Evolutionary conservation across 2,888 invertebrate species (phyloP).

Genomic region (Conops quadrifasciatus): DNA sequence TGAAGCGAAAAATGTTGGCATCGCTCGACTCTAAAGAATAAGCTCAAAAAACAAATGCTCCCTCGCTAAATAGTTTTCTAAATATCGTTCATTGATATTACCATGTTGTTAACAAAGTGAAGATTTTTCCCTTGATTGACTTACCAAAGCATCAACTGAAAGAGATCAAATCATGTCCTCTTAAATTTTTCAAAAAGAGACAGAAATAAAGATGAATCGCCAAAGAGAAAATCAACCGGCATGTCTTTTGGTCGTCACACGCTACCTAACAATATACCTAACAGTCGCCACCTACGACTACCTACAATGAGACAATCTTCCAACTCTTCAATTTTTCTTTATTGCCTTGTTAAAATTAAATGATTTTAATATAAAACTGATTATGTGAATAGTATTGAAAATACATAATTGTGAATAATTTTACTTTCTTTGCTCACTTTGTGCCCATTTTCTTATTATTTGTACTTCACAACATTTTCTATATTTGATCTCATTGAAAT

Average conservation of each 20-base stretch:
- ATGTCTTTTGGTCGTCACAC: conserved; percentile 67
- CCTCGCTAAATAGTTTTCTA: conserved; percentile 12
- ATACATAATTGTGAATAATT: background rate
- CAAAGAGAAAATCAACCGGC: conserved; percentile 43
- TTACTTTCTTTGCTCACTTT: conserved; percentile 34
- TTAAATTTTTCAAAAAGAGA: background rate
- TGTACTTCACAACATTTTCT: conserved; percentile 28
- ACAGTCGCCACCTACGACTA: background rate
- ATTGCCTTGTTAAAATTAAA: no score
- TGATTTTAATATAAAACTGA: background rate
- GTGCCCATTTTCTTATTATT: conserved; percentile 31
- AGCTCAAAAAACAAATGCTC: background rate
- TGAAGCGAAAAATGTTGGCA: conserved; percentile 30
- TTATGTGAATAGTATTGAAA: background rate
- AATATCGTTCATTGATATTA: background rate
- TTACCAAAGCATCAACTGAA: no score
- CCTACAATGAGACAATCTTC: no score
- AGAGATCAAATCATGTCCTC: no score
- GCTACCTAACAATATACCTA: conserved; percentile 22
- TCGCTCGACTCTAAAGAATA: conserved; percentile 26
- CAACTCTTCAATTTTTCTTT: no score
- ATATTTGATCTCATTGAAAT: conserved; percentile 19
- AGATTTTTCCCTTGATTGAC: conserved; percentile 6
- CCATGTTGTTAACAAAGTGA: no score
- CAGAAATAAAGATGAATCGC: background rate